Conservation (phyloP, 2,113 vertebrate genomes). For the Delphinapterus leucas region DNA sequence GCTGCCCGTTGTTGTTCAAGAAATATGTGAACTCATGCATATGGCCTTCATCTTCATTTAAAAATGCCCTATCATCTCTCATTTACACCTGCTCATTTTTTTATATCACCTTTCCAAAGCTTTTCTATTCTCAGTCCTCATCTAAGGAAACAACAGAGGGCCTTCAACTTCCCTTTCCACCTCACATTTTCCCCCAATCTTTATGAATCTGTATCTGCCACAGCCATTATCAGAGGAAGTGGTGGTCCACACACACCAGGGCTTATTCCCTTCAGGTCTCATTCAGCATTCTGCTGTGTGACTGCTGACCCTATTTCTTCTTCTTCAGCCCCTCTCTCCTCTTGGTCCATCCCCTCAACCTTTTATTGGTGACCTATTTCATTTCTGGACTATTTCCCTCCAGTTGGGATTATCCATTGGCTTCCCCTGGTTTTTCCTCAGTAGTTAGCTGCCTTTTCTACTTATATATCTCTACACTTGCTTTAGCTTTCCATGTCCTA, state of each 20-base stretch:
- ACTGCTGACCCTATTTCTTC: neutral
- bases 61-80: neutral
- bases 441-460: neutral
- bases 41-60: neutral
- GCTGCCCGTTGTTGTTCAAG: neutral
- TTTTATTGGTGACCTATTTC: neutral
- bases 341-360: neutral
- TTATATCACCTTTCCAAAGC: neutral
- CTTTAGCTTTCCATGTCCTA: neutral
- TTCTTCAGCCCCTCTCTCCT: neutral
- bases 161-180: neutral
- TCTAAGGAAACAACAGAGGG: neutral
- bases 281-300: neutral
- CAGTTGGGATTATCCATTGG: neutral
- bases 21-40: neutral
- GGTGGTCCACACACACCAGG: rapidly evolving
- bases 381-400: neutral
- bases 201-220: neutral
- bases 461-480: neutral
- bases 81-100: neutral
- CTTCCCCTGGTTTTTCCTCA: neutral
- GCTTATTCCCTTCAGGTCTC: neutral
- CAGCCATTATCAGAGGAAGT: neutral
- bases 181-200: neutral
- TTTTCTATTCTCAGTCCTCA: neutral